Base-by-base conservation (phyloP, 2,888 invertebrate genomes). In the Brachyopa scutellaris region DNA sequence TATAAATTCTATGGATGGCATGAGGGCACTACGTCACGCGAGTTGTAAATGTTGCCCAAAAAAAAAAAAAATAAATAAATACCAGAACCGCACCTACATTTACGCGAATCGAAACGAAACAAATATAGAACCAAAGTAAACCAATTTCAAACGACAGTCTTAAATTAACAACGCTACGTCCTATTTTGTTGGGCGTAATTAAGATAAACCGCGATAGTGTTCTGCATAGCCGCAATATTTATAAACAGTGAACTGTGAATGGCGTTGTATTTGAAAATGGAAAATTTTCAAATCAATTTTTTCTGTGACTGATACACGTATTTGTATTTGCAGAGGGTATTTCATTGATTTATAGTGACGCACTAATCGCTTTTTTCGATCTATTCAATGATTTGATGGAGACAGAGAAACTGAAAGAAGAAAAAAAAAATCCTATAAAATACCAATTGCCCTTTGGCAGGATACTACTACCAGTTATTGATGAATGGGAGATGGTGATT, bases 231-330 rank as follows among this genome's bases (percentile, higher is more conserved):
- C n/a, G n/a, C n/a, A n/a, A n/a, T n/a, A n/a, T n/a, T n/a, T n/a
- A n/a, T n/a, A n/a, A n/a, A n/a, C n/a, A n/a, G n/a, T n/a, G n/a
- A n/a, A n/a, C n/a, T n/a, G n/a, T n/a, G n/a, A n/a, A 72, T 62
- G 53, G 53, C 45, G 21, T 51, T 61, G 61, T 61, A 62, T 31
- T 53, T 53, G 36, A 53, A n/a, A 55, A 62, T 45, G 36, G 55
- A 64, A 64, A 64, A 55, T 73, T 53, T 64, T 62, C 33, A n/a
- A 73, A 62, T 62, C 72, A 73, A 73, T 72, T 33, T 53, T n/a
- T n/a, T 38, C 49, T 31, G 47, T 69, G 31, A 6, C 6, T 13
- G n/a, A n/a, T n/a, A n/a, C n/a, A n/a, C n/a, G n/a, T n/a, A n/a
- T n/a, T n/a, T n/a, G n/a, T n/a, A n/a, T n/a, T n/a, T n/a, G n/a